phyloP scores from a whole-genome alignment of 2,888 invertebrate genomes.

The Athripsodes cinereus region DNA sequence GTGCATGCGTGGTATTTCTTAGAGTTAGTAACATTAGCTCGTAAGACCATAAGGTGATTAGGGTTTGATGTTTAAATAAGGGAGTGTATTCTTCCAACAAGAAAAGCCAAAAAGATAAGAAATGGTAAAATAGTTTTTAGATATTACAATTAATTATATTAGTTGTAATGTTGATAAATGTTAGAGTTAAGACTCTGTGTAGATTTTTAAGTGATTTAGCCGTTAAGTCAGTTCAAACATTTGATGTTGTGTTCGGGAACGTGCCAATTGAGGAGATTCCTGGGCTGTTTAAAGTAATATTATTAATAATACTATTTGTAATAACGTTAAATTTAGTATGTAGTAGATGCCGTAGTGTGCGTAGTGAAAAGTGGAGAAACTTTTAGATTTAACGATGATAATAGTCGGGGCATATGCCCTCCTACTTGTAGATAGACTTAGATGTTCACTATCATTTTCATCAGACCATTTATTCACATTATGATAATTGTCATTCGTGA shows the following conservation, averaged over 20 bases:
- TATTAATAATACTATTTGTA: constrained; percentile 11
- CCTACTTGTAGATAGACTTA: not conserved
- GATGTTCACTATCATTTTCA: not conserved
- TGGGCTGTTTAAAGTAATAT: constrained; percentile 20
- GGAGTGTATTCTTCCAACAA: constrained; percentile 3
- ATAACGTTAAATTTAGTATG: constrained; percentile 15
- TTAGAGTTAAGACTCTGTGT: constrained; percentile 9
- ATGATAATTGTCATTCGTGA: too few species aligned
- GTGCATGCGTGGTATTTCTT: too few species aligned
- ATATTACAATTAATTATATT: not conserved
- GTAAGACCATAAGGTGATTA: not conserved
- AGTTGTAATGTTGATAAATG: not conserved
- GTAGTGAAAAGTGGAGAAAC: not conserved
- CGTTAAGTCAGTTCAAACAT: constrained; percentile 18
- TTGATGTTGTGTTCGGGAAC: constrained; percentile 25
- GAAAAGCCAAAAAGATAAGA: constrained; percentile 11
- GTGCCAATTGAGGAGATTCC: constrained; percentile 19
- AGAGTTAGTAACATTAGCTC: too few species aligned
- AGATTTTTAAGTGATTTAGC: constrained; percentile 3
- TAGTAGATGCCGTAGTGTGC: not conserved
- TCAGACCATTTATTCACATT: not conserved
- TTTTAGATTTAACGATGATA: constrained; percentile 11
- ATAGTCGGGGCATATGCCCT: not conserved
- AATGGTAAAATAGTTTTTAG: not conserved
- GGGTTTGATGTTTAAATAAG: not conserved